phyloP scores from a whole-genome alignment of 1,140 invertebrate species.

The Procambarus clarkii region DNA sequence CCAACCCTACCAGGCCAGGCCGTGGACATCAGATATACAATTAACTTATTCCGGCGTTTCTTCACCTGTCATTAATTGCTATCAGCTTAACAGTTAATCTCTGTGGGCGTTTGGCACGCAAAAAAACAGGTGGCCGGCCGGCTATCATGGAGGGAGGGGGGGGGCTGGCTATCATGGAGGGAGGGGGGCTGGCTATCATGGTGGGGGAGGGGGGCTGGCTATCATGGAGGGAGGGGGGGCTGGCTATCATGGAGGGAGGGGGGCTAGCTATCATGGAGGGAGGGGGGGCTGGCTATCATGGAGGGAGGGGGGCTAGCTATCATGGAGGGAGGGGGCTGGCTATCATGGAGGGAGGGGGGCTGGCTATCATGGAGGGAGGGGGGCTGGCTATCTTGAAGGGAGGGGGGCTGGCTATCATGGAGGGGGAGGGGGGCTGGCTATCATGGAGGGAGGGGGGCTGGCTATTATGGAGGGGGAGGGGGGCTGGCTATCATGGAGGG shows the following conservation, averaged over 20 bases:
- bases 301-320: no score
- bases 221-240: background rate
- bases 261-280: no score
- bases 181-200: background rate
- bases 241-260: background rate
- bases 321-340: no score
- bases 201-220: no score
- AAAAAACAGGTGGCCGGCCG: no score
- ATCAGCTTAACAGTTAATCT: constrained; percentile 22
- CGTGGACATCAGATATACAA: constrained; percentile 16
- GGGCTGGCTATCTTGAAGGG: no score
- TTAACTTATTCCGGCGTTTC: constrained; percentile 22
- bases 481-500: background rate
- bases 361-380: background rate
- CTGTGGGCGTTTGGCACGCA: background rate
- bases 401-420: background rate
- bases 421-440: background rate
- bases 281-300: background rate
- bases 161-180: background rate
- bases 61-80: constrained; percentile 5
- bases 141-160: background rate
- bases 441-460: no score
- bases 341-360: background rate
- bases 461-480: no score
- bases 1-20: background rate